These are phyloP conservation scores for Gymnoscelis rufifasciata DNA, from an alignment of 2,888 invertebrate species.

Conservation along the genomic window DNA sequence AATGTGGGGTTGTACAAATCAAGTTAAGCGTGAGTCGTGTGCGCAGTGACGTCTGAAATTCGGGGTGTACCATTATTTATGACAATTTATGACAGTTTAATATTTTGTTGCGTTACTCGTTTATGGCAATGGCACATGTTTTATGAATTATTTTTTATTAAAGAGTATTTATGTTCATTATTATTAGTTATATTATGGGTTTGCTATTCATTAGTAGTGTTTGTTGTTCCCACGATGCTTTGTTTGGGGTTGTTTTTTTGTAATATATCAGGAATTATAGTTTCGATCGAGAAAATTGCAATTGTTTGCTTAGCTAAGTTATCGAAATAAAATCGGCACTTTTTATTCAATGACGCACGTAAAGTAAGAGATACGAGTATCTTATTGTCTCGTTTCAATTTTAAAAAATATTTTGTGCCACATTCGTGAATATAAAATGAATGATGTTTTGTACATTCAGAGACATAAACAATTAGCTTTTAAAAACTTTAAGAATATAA, in stretches of 20 bases:
- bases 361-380: too few species aligned
- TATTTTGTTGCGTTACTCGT: slow-evolving; percentile 71
- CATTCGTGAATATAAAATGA: too few species aligned
- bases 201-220: slow-evolving; percentile 66
- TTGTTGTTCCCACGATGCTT: slow-evolving; percentile 70
- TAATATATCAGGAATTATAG: not conserved
- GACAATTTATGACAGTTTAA: slow-evolving; percentile 75
- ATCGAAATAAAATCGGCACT: too few species aligned
- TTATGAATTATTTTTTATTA: slow-evolving; percentile 72
- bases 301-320: too few species aligned
- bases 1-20: slow-evolving; percentile 70
- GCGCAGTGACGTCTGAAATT: slow-evolving; percentile 63
- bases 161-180: slow-evolving; percentile 66
- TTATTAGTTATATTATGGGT: slow-evolving; percentile 62
- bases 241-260: slow-evolving; percentile 32
- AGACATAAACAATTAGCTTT: too few species aligned
- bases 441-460: too few species aligned
- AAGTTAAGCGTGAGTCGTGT: slow-evolving; percentile 62
- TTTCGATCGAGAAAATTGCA: not conserved
- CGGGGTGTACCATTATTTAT: slow-evolving; percentile 78
- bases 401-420: not conserved
- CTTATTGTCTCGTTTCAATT: too few species aligned
- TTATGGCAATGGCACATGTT: slow-evolving; percentile 61
- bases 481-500: too few species aligned
- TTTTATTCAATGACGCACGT: too few species aligned